Base-by-base conservation (phyloP, 2,888 invertebrate genomes). In the Apomyelois bistriatella region DNA sequence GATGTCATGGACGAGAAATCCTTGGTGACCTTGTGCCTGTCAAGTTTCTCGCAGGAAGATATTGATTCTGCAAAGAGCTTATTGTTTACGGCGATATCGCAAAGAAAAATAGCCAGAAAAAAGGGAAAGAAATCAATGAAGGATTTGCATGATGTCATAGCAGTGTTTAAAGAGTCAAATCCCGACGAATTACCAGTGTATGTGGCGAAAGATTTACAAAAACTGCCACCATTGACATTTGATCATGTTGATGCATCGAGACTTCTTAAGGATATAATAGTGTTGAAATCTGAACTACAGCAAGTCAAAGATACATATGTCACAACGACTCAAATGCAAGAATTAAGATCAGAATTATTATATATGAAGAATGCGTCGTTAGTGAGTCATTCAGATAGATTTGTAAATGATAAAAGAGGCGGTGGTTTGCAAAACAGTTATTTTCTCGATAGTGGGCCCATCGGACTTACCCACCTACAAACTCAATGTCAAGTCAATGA, bases 201-300 rank as follows among this genome's bases (percentile, higher is more conserved):
- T 52, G 53, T 57, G 12, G 55, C 53, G 1, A 53, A 41, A 36
- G 55, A 53, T 30, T 12, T 53, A 13, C 51, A 53, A 47, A 54
- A 54, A 36, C 38, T 57, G 15, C 54, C 53, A 7, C 53, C 53
- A 12, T 37, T 53, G 16, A 52, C 50, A 0, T 56, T 56, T 36
- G 56, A 53, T 35, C 55, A 55, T 16, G n/a, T 55, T n/a, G 57
- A 57, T 36, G 53, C 50, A n/a, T 47, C 53, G 1, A 55, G 43
- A 15, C 41, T 58, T 30, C 35, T 58, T 37, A 58, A 53, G n/a
- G 58, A 55, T 12, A 38, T 58, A 1, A 30, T 55, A 4, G 30
- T 49, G 9, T 13, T 58, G 3, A 32, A 53, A 48, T 10, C 7
- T 2, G 55, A 58, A n/a, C 12, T 54, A 9, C n/a, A 47, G 37